A percentile compares a stretch with the other conserved stretches of the same genome.
phyloP scores from a whole-genome alignment of 2,888 invertebrate species.

The Digitonthophagus gazella region DNA sequence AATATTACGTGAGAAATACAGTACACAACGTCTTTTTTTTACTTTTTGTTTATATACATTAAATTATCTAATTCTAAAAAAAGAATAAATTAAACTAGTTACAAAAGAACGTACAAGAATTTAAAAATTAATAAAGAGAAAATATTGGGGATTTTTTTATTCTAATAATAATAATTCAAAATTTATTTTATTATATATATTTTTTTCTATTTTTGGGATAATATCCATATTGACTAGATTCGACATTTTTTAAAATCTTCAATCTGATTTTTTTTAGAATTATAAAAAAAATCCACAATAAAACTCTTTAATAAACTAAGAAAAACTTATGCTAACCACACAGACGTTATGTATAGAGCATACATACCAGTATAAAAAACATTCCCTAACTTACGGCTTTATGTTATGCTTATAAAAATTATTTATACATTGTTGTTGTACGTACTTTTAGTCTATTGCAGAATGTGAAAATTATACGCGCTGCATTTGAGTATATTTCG shows the following conservation, averaged over 20 bases:
- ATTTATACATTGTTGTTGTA: slow-evolving; percentile 14
- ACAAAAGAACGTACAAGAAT: background rate
- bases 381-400: slow-evolving; percentile 27
- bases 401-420: slow-evolving; percentile 20
- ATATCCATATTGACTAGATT: background rate
- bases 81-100: background rate
- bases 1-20: background rate
- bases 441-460: slow-evolving; percentile 1
- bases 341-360: slow-evolving; percentile 22
- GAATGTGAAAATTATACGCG: background rate
- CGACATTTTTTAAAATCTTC: background rate
- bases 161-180: background rate
- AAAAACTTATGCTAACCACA: slow-evolving; percentile 23
- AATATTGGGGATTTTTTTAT: slow-evolving; percentile 2
- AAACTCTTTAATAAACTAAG: background rate
- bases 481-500: background rate
- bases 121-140: background rate
- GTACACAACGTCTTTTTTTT: background rate
- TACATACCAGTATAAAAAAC: slow-evolving; percentile 29
- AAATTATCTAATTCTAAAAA: background rate
- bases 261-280: background rate
- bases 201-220: too few species aligned
- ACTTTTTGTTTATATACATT: slow-evolving; percentile 4
- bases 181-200: background rate
- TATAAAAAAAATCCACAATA: background rate